Percentiles rank a stretch among this genome's conserved stretches.
Evolutionary conservation across 64 coral and sea anemone genomes (phyloP).

Genomic region (Dendrophyllia cribrosa): DNA sequence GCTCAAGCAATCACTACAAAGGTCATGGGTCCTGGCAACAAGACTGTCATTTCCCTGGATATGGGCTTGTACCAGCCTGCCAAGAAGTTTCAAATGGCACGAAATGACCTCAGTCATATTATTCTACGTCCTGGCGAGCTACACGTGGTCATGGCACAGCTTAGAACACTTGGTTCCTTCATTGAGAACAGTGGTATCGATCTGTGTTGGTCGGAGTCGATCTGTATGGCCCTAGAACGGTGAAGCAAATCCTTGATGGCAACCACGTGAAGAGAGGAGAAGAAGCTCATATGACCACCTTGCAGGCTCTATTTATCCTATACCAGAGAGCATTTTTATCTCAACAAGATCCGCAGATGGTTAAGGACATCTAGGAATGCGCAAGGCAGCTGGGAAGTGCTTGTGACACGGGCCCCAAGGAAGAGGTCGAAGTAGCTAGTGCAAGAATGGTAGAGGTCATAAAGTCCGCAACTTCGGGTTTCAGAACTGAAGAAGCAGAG

Average conservation of each 20-base stretch:
- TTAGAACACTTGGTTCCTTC: neutral
- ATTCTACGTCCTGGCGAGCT: conserved; percentile 54
- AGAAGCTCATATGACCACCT: neutral
- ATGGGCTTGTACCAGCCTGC: conserved; percentile 58
- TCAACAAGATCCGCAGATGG: conserved; percentile 5
- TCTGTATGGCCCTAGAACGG: conserved; percentile 12
- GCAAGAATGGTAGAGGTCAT: conserved; percentile 1
- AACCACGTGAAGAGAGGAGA: neutral
- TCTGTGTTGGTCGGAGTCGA: too few species aligned
- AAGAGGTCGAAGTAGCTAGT: conserved; percentile 12
- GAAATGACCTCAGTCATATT: conserved; percentile 21
- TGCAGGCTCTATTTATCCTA: conserved; percentile 5
- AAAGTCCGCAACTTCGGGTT: too few species aligned
- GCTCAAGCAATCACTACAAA: conserved; percentile 28
- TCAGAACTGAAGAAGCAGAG: too few species aligned
- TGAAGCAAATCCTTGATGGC: too few species aligned
- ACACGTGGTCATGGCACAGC: conserved; percentile 13
- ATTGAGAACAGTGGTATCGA: neutral
- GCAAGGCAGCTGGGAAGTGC: conserved; percentile 9
- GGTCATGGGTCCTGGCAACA: conserved; percentile 42
- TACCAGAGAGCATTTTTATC: conserved; percentile 14
- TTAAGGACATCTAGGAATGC: neutral
- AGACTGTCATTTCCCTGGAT: conserved; percentile 62
- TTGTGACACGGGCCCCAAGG: neutral
- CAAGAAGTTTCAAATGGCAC: conserved; percentile 57